Evolutionary conservation across 1,140 invertebrate genomes (phyloP).

Genomic region (Condylostylus longicornis): DNA sequence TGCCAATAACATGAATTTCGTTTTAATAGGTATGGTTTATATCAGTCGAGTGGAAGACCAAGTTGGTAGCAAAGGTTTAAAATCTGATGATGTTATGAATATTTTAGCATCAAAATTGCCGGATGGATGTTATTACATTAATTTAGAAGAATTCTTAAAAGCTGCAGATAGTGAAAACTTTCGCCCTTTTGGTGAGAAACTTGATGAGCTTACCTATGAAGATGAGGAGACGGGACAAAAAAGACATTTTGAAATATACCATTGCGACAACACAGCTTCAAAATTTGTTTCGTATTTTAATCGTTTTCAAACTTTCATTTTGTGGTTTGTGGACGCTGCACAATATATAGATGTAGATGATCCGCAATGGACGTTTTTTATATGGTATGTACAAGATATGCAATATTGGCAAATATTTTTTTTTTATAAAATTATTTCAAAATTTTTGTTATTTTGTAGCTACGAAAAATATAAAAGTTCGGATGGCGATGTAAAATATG

Average conservation of each 20-base stretch:
- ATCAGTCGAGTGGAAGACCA: slow-evolving; percentile 22
- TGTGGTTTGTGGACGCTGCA: slow-evolving; percentile 92
- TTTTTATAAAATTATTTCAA: no score
- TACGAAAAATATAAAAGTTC: slow-evolving; percentile 63
- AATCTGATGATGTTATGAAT: slow-evolving; percentile 69
- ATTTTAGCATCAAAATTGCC: slow-evolving; percentile 47
- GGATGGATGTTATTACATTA: slow-evolving; percentile 27
- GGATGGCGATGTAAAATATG: slow-evolving; percentile 49
- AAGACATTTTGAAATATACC: slow-evolving; percentile 66
- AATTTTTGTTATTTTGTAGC: slow-evolving; percentile 32
- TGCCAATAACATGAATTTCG: no score
- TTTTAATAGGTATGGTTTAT: slow-evolving; percentile 34
- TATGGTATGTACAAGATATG: slow-evolving; percentile 67
- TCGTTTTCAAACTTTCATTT: slow-evolving; percentile 75
- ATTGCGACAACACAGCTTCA: slow-evolving; percentile 47
- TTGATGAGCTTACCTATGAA: slow-evolving; percentile 26
- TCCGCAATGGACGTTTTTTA: slow-evolving; percentile 80
- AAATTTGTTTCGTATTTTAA: slow-evolving; percentile 68
- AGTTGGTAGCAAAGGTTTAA: slow-evolving; percentile 35
- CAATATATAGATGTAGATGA: slow-evolving; percentile 87
- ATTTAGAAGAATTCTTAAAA: slow-evolving; percentile 28
- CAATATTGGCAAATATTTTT: neutral
- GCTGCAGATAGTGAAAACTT: slow-evolving; percentile 29
- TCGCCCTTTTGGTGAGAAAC: slow-evolving; percentile 32
- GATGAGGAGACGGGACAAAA: slow-evolving; percentile 36